Evolutionary conservation across 2,797 vertebrate species (phyloP), one percentile per base, ranked within the genome.

Genomic region (Fringilla coelebs): DNA sequence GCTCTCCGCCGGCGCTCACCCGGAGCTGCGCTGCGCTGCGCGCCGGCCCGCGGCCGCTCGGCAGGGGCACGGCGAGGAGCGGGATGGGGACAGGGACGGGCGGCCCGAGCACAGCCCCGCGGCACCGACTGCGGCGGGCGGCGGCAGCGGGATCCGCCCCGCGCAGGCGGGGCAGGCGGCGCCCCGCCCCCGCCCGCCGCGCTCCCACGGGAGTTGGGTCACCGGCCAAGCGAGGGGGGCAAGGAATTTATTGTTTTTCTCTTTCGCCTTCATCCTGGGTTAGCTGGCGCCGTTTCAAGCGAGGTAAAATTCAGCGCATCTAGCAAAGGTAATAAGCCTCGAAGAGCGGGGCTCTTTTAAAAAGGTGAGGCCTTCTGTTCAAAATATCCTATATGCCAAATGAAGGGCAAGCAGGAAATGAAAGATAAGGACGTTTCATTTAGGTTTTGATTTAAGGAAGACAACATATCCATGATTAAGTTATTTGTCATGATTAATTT

Each of bases 151-250:
- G 81, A 41, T 19, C 67, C 71, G 65, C 70, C 89, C 90, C 73
- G 26, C 5, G 45, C 68, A 67, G 93, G 90, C 73, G 87, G 93
- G 28, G 73, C 93, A 32, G 31, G 26, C 45, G 12, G 32, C 19
- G 62, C 60, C 40, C 51, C 88, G 71, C 79, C 91, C 68, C 73
- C 61, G 66, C 40, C 80, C 45, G 54, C 49, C 11, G 41, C 34
- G 8, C 25, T 17, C 22, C 26, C 38, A 1, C 34, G 7, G 61
- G 4, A 14, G 10, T 9, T 4, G 13, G 31, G 38, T 5, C 17
- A 1, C 60, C 0, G 60, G 20, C 8, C 15, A 1, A 4, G 17
- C 10, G 0, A 0, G 3, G 25, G 11, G 10, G n/a, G 1, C 3
- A 0, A 2, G 10, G 15, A 1, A 7, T 31, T 28, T 4, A 7